Evolutionary conservation across 1,140 invertebrate genomes (phyloP), one percentile per base, ranked within the genome.

Genomic region (Zaprionus capensis): DNA sequence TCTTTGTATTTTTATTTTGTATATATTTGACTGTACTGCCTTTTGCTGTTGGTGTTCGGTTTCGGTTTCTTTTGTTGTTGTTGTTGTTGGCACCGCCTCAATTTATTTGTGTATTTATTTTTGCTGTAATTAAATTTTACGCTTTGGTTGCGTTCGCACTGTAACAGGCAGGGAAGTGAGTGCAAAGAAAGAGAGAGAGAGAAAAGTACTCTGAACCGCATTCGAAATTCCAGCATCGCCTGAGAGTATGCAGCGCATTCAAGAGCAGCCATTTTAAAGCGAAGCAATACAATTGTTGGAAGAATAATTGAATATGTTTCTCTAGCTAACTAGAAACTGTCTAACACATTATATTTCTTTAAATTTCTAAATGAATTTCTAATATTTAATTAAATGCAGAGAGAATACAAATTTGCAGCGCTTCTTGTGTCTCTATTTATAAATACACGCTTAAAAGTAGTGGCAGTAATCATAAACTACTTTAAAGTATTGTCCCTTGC

Each of bases 61-160:
- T 26, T 71, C 58, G 76, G 69, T 82, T 83, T 81, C 58, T 76
- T 77, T 80, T 71, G 73, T 75, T 80, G 61, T 70, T 80, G 61
- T 70, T 68, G 67, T 70, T 68, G 67, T 82, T 87, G 72, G 66
- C 64, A 77, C 71, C 78, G 63, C 78, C 77, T 44, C 71, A 51
- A 73, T 88, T 82, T 82, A 58, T 88, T 81, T 90, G 79, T 77
- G 63, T 85, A 88, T 88, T 88, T 90, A 85, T 90, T 90, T 88
- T 88, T 73, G 49, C 71, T 73, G 81, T 88, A 88, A 88, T 88
- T 88, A 88, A 88, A 90, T 88, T 85, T 88, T 80, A 88, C 81
- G 85, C 84, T 88, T 88, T 88, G 80, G 36, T 78, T 80, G 70
- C 46, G 53, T 51, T 70, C 44, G 49, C 46, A 53, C 51, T 71